Base-by-base conservation (phyloP, 1,140 invertebrate genomes). In the Panulirus ornatus region DNA sequence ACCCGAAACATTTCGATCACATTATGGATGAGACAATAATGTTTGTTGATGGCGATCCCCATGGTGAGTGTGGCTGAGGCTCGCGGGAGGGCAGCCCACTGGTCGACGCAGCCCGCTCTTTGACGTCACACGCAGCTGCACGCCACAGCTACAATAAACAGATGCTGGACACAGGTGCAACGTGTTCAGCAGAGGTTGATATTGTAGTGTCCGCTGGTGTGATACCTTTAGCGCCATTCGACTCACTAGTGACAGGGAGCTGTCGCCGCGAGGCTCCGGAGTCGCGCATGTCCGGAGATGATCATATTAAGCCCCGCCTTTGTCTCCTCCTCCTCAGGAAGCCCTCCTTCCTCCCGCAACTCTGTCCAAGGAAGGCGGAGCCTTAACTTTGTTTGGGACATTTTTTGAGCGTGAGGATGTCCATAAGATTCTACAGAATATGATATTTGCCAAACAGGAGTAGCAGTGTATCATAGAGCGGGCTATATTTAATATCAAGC, bases 41-140 rank as follows among this genome's bases (percentile, higher is more conserved):
- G 44, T 47, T 47, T 47, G 44, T 47, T 47, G 44, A 47, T 47
- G 14, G 5, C 5, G 44, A 47, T 6, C 44, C 44, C 5, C 44
- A 11, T 47, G 44, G 5, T 47, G 44, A n/a, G n/a, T n/a, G n/a
- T n/a, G n/a, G n/a, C n/a, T n/a, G 44, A 47, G 44, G 44, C 14
- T 5, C 14, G 44, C 14, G 44, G 5, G 44, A 6, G 44, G 5
- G 44, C 14, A 11, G 44, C 44, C 14, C 44, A 47, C 44, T 47
- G 44, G 44, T 47, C 5, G 44, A 47, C 44, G 44, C 44, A 47
- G 44, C 44, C 92, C 95, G 66, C 1, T 63, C 47, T 14, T 27
- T 75, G 73, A 87, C 42, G 51, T 34, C 73, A 38, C 27, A 71
- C 83, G 27, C 70, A 54, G 38, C 42, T 75, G 83, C 70, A 44